These are phyloP conservation scores for Drosophila monieri DNA, from an alignment of 2,888 invertebrate genomes.

Conservation along the genomic window DNA sequence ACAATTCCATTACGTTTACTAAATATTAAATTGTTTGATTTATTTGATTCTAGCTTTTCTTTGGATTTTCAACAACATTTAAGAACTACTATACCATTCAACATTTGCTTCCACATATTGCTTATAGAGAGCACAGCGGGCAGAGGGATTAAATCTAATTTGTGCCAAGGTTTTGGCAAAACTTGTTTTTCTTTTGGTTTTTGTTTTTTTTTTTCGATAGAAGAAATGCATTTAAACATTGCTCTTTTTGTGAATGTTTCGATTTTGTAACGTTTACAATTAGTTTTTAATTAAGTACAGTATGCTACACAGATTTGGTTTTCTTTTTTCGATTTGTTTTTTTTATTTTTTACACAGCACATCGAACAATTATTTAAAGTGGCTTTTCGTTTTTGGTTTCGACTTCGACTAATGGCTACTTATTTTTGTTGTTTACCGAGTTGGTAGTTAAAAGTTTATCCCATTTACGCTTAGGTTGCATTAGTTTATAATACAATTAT, in stretches of 20 bases:
- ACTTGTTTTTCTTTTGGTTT: slow-evolving; percentile 4
- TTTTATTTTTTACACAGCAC: slow-evolving; percentile 38
- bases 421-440: slow-evolving; percentile 22
- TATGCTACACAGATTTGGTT: slow-evolving; percentile 44
- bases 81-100: slow-evolving; percentile 50
- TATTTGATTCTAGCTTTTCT: slow-evolving; percentile 43
- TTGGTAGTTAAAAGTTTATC: slow-evolving; percentile 38
- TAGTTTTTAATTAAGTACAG: slow-evolving; percentile 17
- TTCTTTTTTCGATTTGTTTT: slow-evolving; percentile 16
- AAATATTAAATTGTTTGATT: slow-evolving; percentile 46
- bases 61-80: slow-evolving; percentile 56
- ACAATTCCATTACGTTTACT: slow-evolving; percentile 54
- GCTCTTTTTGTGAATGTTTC: slow-evolving; percentile 30
- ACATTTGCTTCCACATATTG: slow-evolving; percentile 58
- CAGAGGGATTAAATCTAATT: slow-evolving; percentile 22
- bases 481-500: slow-evolving; percentile 78
- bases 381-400: slow-evolving; percentile 30
- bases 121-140: slow-evolving; percentile 45
- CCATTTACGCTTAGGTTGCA: slow-evolving; percentile 68
- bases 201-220: slow-evolving; percentile 32
- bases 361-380: slow-evolving; percentile 39
- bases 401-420: slow-evolving; percentile 24
- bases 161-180: slow-evolving; percentile 25
- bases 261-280: slow-evolving; percentile 31
- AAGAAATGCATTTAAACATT: slow-evolving; percentile 67